phyloP scores from a whole-genome alignment of 2,888 invertebrate species.

The Rhimphoctona megacephalus region DNA sequence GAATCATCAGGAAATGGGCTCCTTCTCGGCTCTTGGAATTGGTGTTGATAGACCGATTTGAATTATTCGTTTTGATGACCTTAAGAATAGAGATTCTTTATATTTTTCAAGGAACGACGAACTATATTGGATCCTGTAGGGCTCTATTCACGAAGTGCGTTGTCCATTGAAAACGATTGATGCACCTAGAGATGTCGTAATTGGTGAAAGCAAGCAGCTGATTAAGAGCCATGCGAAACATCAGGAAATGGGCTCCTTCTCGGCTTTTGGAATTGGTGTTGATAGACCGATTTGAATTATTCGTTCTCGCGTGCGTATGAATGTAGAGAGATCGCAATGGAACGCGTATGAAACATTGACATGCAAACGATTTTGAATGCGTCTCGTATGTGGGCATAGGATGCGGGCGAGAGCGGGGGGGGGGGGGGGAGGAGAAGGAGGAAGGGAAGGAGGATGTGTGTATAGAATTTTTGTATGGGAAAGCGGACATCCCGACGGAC shows the following conservation, averaged over 20 bases:
- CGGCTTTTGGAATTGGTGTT: background rate
- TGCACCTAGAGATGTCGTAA: constrained; percentile 1
- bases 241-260: background rate
- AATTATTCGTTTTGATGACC: background rate
- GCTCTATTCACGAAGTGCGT: background rate
- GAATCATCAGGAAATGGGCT: background rate
- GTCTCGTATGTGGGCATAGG: constrained; percentile 4
- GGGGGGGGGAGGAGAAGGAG: background rate
- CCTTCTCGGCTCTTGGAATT: background rate
- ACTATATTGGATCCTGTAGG: background rate
- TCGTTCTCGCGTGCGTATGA: background rate
- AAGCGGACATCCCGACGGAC: constrained; percentile 43
- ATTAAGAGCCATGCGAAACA: background rate
- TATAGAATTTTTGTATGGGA: constrained; percentile 21
- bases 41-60: background rate
- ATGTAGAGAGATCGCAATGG: background rate
- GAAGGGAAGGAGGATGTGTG: background rate
- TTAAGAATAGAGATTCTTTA: too few species aligned
- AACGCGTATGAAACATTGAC: constrained; percentile 16
- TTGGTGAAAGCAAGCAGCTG: background rate
- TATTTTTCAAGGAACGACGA: background rate
- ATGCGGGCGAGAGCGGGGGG: background rate
- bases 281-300: constrained; percentile 6
- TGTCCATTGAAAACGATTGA: background rate
- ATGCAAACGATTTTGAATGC: constrained; percentile 49